Conservation (phyloP, 1,140 invertebrate species). For the Drosophila prosaltans region DNA sequence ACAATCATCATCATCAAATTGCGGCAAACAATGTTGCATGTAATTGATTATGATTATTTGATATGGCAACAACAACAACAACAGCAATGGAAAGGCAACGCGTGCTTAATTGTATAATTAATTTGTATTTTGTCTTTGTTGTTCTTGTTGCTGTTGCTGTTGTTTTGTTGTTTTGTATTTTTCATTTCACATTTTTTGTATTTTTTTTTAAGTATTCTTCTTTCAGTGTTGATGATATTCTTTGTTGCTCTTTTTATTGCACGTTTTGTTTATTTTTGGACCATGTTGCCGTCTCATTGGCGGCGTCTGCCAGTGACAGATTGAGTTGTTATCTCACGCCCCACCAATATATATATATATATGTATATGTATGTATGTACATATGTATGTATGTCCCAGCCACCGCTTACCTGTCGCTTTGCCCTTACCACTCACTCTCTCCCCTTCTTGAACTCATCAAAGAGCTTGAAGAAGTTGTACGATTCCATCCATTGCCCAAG, state of each 20-base stretch:
- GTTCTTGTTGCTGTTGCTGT: conserved; percentile 30
- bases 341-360: background rate
- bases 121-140: conserved; percentile 53
- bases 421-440: background rate
- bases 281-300: conserved; percentile 3
- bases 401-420: no score
- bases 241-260: conserved; percentile 51
- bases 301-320: conserved; percentile 22
- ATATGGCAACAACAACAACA: conserved; percentile 15
- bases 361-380: no score
- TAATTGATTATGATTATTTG: conserved; percentile 58
- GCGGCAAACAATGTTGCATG: conserved; percentile 47
- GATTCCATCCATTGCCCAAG: background rate
- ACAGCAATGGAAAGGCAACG: conserved; percentile 30
- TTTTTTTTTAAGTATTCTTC: conserved; percentile 23
- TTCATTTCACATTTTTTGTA: conserved; percentile 51
- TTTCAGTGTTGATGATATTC: background rate
- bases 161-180: conserved; percentile 6
- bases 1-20: conserved; percentile 23
- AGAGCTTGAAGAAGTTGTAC: background rate
- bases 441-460: background rate
- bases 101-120: conserved; percentile 78
- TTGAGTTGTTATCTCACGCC: conserved; percentile 42
- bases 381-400: no score
- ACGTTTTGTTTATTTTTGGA: conserved; percentile 74